Percentiles rank a stretch among this genome's conserved stretches.
These are phyloP conservation scores for Nematostella vectensis DNA, from an alignment of 92 coral and sea anemone species.

Conservation along the genomic window DNA sequence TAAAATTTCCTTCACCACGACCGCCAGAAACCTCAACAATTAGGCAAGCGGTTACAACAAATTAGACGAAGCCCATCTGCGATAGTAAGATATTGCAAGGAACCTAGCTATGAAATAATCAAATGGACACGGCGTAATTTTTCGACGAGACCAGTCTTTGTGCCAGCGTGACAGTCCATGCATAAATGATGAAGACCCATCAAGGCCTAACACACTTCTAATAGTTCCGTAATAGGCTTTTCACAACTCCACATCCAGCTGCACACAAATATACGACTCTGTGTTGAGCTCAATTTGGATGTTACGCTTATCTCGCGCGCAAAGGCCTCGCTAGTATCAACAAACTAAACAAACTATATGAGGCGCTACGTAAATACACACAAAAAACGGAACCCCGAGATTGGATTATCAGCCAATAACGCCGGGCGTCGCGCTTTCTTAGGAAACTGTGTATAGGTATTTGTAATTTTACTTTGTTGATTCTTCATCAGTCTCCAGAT, in stretches of 20 bases:
- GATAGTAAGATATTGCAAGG: slow-evolving; percentile 32
- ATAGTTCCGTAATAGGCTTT: slow-evolving; percentile 86
- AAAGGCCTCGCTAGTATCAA: slow-evolving; percentile 20
- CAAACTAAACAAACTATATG: slow-evolving; percentile 22
- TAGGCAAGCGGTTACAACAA: slow-evolving; percentile 47
- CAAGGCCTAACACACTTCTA: slow-evolving; percentile 71
- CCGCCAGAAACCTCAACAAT: slow-evolving; percentile 52
- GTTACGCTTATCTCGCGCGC: too few species aligned
- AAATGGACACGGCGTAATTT: slow-evolving; percentile 46
- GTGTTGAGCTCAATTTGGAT: slow-evolving; percentile 1
- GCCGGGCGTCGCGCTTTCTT: slow-evolving; percentile 54
- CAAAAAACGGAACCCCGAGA: slow-evolving; percentile 52
- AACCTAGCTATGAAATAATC: slow-evolving; percentile 51
- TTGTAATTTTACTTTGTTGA: slow-evolving; percentile 77
- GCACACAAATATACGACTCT: slow-evolving; percentile 20
- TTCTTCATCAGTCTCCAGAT: slow-evolving; percentile 44
- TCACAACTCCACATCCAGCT: slow-evolving; percentile 39
- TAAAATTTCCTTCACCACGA: slow-evolving; percentile 36
- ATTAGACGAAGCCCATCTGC: slow-evolving; percentile 50
- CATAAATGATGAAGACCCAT: slow-evolving; percentile 86
- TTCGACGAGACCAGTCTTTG: slow-evolving; percentile 71
- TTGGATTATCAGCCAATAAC: slow-evolving; percentile 80
- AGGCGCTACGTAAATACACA: slow-evolving; percentile 30
- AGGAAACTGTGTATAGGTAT: slow-evolving; percentile 80
- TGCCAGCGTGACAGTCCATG: slow-evolving; percentile 78